Evolutionary conservation across 2,888 invertebrate genomes (phyloP).

Genomic region (Heliconius aoede): DNA sequence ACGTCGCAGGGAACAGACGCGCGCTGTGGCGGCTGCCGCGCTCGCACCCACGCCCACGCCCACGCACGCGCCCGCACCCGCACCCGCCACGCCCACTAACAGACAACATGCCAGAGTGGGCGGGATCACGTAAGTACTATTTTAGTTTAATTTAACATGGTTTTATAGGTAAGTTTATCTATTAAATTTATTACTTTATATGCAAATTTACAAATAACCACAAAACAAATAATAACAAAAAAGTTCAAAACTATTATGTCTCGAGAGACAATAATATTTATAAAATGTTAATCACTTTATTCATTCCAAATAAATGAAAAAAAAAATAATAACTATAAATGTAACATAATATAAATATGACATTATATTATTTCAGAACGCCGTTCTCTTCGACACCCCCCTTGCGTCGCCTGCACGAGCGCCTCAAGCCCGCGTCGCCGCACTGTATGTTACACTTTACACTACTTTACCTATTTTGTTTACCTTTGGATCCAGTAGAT

Average conservation of each 20-base stretch:
- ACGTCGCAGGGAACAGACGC: constrained; percentile 62
- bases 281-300: too few species aligned
- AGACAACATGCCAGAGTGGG: constrained; percentile 21
- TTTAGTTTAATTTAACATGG: too few species aligned
- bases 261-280: too few species aligned
- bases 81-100: constrained; percentile 46
- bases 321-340: too few species aligned
- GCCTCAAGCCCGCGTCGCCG: constrained; percentile 46
- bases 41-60: constrained; percentile 48
- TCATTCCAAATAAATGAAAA: too few species aligned
- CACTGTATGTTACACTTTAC: background rate
- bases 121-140: constrained; percentile 24
- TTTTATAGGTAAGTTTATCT: too few species aligned
- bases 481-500: background rate
- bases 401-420: constrained; percentile 53
- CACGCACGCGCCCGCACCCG: constrained; percentile 42
- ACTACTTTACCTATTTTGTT: background rate
- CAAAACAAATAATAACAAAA: too few species aligned
- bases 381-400: constrained; percentile 38
- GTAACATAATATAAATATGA: too few species aligned
- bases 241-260: too few species aligned
- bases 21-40: constrained; percentile 58
- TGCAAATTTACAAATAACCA: too few species aligned
- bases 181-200: too few species aligned
- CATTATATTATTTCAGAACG: constrained; percentile 10